These are phyloP conservation scores for Apaloderma vittatum DNA, from an alignment of 2,113 vertebrate genomes.

Conservation along the genomic window DNA sequence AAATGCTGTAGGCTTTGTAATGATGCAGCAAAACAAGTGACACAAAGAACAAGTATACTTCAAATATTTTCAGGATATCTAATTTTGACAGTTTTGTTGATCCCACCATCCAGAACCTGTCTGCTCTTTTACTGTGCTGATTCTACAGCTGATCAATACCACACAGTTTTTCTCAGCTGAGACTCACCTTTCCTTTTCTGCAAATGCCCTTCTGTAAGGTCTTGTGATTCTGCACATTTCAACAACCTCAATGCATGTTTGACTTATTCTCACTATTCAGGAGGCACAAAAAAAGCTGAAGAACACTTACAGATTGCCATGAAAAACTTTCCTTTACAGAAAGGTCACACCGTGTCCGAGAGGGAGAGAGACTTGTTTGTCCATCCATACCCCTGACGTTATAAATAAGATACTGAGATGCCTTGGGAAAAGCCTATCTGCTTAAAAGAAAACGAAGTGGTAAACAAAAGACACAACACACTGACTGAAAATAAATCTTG, in stretches of 20 bases:
- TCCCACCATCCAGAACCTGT: neutral
- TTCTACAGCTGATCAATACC: neutral
- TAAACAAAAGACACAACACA: neutral
- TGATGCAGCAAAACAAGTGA: neutral
- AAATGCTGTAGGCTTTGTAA: neutral
- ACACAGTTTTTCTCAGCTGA: neutral
- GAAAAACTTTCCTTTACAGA: neutral
- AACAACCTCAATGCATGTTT: neutral
- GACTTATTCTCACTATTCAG: neutral
- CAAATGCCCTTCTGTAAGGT: neutral
- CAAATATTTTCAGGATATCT: neutral
- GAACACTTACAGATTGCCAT: neutral
- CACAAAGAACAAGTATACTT: neutral
- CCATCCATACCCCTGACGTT: neutral
- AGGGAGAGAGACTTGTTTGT: neutral
- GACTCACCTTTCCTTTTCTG: neutral
- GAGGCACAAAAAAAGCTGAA: neutral
- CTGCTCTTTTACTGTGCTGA: neutral
- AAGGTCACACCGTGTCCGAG: neutral
- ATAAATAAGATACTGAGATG: neutral
- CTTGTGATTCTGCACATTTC: neutral
- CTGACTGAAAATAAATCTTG: neutral
- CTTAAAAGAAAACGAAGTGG: neutral
- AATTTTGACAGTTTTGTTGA: neutral
- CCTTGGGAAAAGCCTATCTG: neutral